These are phyloP conservation scores for Neosilurus hyrtlii DNA, from an alignment of 2,797 vertebrate species.

Conservation along the genomic window DNA sequence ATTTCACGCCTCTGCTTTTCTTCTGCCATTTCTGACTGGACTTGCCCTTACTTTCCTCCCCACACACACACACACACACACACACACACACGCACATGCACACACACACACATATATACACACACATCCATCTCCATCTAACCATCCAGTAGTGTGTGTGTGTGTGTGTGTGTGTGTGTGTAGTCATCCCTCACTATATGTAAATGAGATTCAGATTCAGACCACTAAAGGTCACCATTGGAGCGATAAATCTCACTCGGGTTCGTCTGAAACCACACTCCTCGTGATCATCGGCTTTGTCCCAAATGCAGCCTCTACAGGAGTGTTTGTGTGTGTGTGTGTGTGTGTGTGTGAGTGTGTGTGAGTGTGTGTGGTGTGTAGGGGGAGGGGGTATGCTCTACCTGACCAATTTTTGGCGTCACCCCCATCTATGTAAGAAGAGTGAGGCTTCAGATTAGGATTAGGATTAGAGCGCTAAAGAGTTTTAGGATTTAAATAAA, in stretches of 20 bases:
- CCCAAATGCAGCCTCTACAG: background rate
- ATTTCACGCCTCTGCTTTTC: constrained; percentile 74
- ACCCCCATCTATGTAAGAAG: background rate
- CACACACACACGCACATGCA: constrained; percentile 47
- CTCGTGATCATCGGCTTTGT: background rate
- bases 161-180: constrained; percentile 25
- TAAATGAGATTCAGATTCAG: constrained; percentile 13
- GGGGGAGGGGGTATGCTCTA: background rate
- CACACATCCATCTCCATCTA: constrained; percentile 60
- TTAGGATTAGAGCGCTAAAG: too few relatives aligned
- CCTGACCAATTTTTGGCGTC: background rate
- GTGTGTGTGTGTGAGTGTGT: background rate
- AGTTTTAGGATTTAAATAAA: too few relatives aligned
- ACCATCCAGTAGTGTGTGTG: constrained; percentile 48
- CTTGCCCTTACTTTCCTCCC: constrained; percentile 48
- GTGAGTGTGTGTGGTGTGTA: background rate
- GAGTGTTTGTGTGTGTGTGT: background rate
- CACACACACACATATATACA: background rate
- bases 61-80: constrained; percentile 47
- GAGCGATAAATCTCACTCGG: constrained; percentile 20
- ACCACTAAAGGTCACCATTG: constrained; percentile 7
- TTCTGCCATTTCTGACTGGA: constrained; percentile 71
- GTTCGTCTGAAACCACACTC: background rate
- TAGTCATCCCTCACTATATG: constrained; percentile 26
- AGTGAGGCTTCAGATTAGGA: background rate